Base-by-base conservation (phyloP, 2,888 invertebrate species). In the Pseudoips prasinana region DNA sequence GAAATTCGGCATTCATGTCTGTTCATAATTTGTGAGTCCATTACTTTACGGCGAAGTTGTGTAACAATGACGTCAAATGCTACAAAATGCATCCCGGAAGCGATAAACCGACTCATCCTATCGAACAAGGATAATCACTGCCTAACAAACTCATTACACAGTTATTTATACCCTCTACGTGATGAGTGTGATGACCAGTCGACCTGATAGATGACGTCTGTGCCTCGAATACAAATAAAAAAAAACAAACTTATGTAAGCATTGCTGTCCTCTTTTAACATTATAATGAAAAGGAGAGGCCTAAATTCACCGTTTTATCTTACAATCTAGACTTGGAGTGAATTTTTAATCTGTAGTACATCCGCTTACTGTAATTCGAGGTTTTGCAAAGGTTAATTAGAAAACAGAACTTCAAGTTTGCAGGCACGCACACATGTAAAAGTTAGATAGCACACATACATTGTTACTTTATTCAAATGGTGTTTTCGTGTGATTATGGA, bases 81-180 rank as follows among this genome's bases (percentile, higher is more conserved):
- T 36, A 35, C 14, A 2, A 39, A 28, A 26, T 35, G 43, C 43
- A 51, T 44, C 41, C 32, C 51, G 45, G 45, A 52, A 52, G 22
- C 25, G 11, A 20, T 27, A 25, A 20, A 18, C 3, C 6, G 18
- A 5, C 6, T 5, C 18, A 18, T 20, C 37, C 46, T 46, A 46
- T 48, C 43, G 39, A 52, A 48, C 6, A 33, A 55, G 55, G 55
- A 55, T 55, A 55, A 52, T 52, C 55, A 51, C 39, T 34, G 22
- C 22, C 25, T 42, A 43, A 29, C 9, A 29, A 33, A 7, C 64
- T 71, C 71, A 73, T 72, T 72, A 72, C 51, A 29, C 23, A 31
- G 31, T 59, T 68, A 79, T 82, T 79, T 82, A 82, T 74, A 60
- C 61, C 47, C 45, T 35, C 46, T 73, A 79, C 78, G 80, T 79